Evolutionary conservation across 2,888 invertebrate species (phyloP).

Genomic region (Bellardia pandia): DNA sequence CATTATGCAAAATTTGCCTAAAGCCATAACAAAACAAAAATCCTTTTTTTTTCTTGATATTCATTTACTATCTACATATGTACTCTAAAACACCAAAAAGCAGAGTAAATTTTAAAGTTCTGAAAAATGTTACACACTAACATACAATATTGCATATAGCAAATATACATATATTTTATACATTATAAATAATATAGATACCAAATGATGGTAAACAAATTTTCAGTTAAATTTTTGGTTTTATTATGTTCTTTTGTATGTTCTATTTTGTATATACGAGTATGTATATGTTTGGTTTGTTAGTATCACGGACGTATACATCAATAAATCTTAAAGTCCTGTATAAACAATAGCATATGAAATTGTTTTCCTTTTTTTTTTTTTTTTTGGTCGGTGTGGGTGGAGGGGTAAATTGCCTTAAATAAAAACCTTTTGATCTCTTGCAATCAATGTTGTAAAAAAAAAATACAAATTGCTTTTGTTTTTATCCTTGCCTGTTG

Average conservation of each 20-base stretch:
- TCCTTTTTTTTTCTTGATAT: conserved; percentile 67
- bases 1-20: conserved; percentile 78
- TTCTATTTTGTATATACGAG: background rate
- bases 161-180: conserved; percentile 28
- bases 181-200: conserved; percentile 41
- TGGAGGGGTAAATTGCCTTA: background rate
- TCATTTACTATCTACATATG: too few relatives aligned
- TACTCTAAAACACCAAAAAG: conserved; percentile 2
- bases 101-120: conserved; percentile 18
- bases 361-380: background rate
- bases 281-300: background rate
- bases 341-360: conserved; percentile 71
- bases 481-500: conserved; percentile 42
- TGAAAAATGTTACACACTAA: background rate
- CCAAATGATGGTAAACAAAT: conserved; percentile 56
- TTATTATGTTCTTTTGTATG: background rate
- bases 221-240: conserved; percentile 23
- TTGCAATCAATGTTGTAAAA: conserved; percentile 70
- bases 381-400: background rate
- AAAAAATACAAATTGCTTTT: conserved; percentile 44
- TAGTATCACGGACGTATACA: conserved; percentile 53
- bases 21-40: conserved; percentile 76
- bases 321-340: conserved; percentile 76
- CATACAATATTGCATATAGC: background rate
- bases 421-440: conserved; percentile 74